Evolutionary conservation across 2,888 invertebrate genomes (phyloP).

Genomic region (Drosophila melanosoma): DNA sequence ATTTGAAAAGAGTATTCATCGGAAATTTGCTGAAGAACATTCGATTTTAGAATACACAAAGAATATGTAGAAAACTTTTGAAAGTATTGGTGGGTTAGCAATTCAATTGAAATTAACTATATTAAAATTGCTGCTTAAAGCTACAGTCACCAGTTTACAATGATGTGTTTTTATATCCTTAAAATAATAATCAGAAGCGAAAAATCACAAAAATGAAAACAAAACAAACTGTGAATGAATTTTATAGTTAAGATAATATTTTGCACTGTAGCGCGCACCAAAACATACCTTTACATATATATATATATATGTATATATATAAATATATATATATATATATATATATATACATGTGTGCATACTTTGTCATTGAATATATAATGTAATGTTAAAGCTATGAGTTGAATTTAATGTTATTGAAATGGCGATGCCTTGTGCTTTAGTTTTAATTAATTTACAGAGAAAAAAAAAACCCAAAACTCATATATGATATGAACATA

Average conservation of each 20-base stretch:
- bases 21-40: constrained; percentile 62
- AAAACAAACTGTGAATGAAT: constrained; percentile 64
- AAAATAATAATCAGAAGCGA: constrained; percentile 14
- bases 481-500: constrained; percentile 20
- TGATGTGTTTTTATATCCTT: constrained; percentile 3
- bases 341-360: constrained; percentile 6
- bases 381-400: constrained; percentile 18
- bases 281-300: constrained; percentile 27
- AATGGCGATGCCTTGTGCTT: constrained; percentile 58
- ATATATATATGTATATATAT: too few relatives aligned
- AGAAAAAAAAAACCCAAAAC: constrained; percentile 7
- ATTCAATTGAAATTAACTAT: neutral
- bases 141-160: constrained; percentile 4
- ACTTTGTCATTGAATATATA: constrained; percentile 19
- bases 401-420: constrained; percentile 55
- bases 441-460: constrained; percentile 56
- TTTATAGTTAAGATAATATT: constrained; percentile 73
- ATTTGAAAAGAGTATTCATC: constrained; percentile 26
- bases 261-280: constrained; percentile 75
- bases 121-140: constrained; percentile 8
- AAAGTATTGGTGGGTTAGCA: constrained; percentile 6
- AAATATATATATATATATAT: constrained; percentile 28
- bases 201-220: constrained; percentile 2
- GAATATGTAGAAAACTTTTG: constrained; percentile 11
- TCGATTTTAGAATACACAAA: constrained; percentile 15